Percentiles rank a stretch among this genome's conserved stretches.
phyloP scores from a whole-genome alignment of 2,797 vertebrate genomes.

The Acipenser transmontanus region DNA sequence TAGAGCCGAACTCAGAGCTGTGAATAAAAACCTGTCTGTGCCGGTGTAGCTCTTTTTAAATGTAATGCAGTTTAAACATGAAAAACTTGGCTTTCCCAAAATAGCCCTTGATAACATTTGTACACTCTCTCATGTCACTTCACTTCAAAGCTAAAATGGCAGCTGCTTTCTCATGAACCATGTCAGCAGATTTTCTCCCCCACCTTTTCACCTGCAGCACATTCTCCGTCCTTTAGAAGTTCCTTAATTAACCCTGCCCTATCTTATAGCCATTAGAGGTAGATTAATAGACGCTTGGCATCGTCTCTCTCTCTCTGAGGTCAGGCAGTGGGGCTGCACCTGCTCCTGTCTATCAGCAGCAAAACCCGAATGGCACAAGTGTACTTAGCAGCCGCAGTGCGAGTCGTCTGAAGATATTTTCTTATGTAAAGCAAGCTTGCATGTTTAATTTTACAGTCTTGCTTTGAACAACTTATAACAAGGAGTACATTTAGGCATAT shows the following conservation, averaged over 20 bases:
- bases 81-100: background rate
- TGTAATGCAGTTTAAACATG: background rate
- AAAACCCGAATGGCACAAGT: slow-evolving; percentile 14
- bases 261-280: slow-evolving; percentile 49
- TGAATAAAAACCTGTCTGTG: background rate
- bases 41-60: background rate
- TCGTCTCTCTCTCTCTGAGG: slow-evolving; percentile 60
- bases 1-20: background rate
- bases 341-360: slow-evolving; percentile 59
- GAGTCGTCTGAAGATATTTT: slow-evolving; percentile 14
- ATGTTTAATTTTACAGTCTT: background rate
- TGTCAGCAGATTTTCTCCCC: slow-evolving; percentile 31
- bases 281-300: slow-evolving; percentile 56
- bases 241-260: slow-evolving; percentile 61
- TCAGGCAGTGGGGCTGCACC: slow-evolving; percentile 58
- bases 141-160: slow-evolving; percentile 16
- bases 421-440: background rate
- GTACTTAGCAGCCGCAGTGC: slow-evolving; percentile 2
- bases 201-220: slow-evolving; percentile 42
- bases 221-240: slow-evolving; percentile 30
- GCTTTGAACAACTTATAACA: background rate
- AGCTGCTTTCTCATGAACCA: slow-evolving; percentile 31
- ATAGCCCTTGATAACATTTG: slow-evolving; percentile 2
- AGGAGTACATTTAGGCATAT: background rate
- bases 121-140: slow-evolving; percentile 1